Evolutionary conservation across 2,888 invertebrate genomes (phyloP).

Genomic region (Gonocerus acuteangulatus): DNA sequence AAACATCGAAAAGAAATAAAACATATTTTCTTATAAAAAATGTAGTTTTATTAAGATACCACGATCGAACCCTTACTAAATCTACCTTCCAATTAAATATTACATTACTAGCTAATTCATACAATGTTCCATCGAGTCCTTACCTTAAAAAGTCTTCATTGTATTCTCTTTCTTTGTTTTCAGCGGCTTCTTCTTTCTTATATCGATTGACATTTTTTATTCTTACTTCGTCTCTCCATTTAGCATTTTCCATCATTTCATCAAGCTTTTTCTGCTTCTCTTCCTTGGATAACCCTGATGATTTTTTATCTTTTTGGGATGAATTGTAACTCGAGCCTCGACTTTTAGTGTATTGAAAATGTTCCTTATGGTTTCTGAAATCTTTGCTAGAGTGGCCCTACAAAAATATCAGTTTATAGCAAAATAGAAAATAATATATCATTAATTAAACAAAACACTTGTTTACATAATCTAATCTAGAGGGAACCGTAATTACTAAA

Average conservation of each 20-base stretch:
- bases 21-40: no score
- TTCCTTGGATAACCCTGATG: constrained; percentile 33
- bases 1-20: no score
- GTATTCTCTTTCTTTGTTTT: constrained; percentile 34
- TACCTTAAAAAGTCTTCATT: constrained; percentile 38
- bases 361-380: constrained; percentile 1
- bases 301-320: background rate
- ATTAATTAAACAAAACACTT: background rate
- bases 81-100: no score
- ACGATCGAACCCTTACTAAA: no score
- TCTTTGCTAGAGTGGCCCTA: background rate
- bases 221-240: constrained; percentile 37
- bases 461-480: no score
- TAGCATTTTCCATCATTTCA: constrained; percentile 39
- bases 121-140: no score
- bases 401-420: background rate
- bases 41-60: no score
- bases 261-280: constrained; percentile 36
- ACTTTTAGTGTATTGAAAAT: background rate
- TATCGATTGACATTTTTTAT: constrained; percentile 35
- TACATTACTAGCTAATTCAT: no score
- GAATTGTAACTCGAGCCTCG: background rate
- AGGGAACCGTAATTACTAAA: no score
- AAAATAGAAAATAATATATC: background rate
- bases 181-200: constrained; percentile 31